Conservation (phyloP, 1,140 invertebrate genomes). For the Lasioglossum baleicum region DNA sequence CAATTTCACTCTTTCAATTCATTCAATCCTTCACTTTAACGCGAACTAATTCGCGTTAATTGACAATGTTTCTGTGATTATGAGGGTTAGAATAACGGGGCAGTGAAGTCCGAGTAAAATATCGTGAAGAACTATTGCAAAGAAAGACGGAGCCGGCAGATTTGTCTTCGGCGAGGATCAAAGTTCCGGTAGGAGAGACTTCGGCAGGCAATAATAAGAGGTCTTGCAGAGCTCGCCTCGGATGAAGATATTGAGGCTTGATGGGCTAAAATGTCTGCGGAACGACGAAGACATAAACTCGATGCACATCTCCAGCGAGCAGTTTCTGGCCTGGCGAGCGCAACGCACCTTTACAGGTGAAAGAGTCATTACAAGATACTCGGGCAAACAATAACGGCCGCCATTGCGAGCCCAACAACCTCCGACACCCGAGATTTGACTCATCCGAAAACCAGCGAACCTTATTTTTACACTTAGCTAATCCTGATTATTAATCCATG, state of each 20-base stretch:
- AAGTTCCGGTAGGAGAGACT: neutral
- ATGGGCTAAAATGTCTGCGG: constrained; percentile 22
- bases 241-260: constrained; percentile 23
- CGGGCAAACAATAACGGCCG: constrained; percentile 1
- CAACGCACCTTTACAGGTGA: neutral
- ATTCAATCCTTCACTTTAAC: too few relatives aligned
- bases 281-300: constrained; percentile 16
- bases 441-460: neutral
- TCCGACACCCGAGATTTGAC: neutral
- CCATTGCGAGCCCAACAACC: neutral
- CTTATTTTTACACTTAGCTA: too few relatives aligned
- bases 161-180: neutral
- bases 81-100: too few relatives aligned
- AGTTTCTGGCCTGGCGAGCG: constrained; percentile 1
- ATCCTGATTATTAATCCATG: too few relatives aligned
- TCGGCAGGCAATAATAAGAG: neutral
- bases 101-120: too few relatives aligned
- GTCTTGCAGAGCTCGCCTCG: neutral
- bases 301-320: neutral
- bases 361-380: constrained; percentile 26
- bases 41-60: too few relatives aligned
- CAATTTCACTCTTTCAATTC: too few relatives aligned
- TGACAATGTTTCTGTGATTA: too few relatives aligned
- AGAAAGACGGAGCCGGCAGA: neutral
- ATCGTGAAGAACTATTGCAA: neutral